These are phyloP conservation scores for Micoletzkya japonica DNA, from an alignment of 2,888 invertebrate genomes.

Conservation along the genomic window DNA sequence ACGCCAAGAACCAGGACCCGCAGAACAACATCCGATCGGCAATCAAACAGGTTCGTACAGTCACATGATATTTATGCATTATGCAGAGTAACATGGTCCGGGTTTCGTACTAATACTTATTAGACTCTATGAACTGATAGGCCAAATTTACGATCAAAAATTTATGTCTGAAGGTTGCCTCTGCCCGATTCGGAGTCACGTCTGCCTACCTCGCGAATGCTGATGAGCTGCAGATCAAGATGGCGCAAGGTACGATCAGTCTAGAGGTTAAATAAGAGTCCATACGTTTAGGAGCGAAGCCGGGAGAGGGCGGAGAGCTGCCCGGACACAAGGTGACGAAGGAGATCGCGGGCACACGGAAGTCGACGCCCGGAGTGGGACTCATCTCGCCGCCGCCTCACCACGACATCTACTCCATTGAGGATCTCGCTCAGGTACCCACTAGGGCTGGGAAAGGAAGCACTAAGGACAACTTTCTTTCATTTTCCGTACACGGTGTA, in stretches of 20 bases:
- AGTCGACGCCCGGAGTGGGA: conserved; percentile 94
- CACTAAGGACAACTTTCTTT: too few relatives aligned
- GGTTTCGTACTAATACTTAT: too few relatives aligned
- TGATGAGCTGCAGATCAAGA: conserved; percentile 97
- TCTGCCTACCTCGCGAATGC: conserved; percentile 94
- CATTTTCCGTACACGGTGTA: too few relatives aligned
- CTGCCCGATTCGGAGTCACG: conserved; percentile 96
- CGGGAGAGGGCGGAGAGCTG: conserved; percentile 96
- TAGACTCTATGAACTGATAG: not conserved
- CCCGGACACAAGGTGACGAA: conserved; percentile 86
- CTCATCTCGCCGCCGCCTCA: conserved; percentile 98
- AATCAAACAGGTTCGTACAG: conserved; percentile 80
- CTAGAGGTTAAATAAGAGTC: not conserved
- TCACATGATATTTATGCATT: too few relatives aligned
- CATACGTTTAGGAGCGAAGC: conserved; percentile 77
- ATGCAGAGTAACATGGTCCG: too few relatives aligned
- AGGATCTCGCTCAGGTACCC: conserved; percentile 86
- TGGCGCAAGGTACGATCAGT: conserved; percentile 77
- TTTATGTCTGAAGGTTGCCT: conserved; percentile 76
- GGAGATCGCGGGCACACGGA: conserved; percentile 90
- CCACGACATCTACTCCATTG: conserved; percentile 99
- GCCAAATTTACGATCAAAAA: not conserved
- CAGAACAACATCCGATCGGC: conserved; percentile 84
- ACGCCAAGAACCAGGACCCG: conserved; percentile 75
- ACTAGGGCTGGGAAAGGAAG: not conserved